phyloP scores from a whole-genome alignment of 1,140 invertebrate species.

The Heliothis virescens region DNA sequence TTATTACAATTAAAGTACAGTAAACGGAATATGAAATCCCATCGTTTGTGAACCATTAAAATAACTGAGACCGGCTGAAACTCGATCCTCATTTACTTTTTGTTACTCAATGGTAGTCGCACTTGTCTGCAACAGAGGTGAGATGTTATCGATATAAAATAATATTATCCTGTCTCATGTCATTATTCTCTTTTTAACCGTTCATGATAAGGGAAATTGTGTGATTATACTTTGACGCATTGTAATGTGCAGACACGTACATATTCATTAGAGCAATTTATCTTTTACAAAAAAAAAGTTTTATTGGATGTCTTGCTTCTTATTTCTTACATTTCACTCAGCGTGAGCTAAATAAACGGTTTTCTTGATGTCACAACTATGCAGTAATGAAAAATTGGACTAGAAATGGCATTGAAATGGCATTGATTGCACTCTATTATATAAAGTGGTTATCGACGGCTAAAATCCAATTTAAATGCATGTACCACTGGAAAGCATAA shows the following conservation, averaged over 20 bases:
- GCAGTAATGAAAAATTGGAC: conserved; percentile 8
- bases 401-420: conserved; percentile 24
- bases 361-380: background rate
- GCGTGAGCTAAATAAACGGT: too few species aligned
- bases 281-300: background rate
- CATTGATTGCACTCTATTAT: conserved; percentile 48
- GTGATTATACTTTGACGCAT: conserved; percentile 32
- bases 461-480: conserved; percentile 72
- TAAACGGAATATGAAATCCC: conserved; percentile 40
- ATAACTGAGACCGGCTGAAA: conserved; percentile 50
- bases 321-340: background rate
- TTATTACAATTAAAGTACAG: conserved; percentile 14
- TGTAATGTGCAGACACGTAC: conserved; percentile 2
- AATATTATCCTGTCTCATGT: conserved; percentile 48
- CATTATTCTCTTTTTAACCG: conserved; percentile 38
- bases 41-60: conserved; percentile 41
- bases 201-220: conserved; percentile 35
- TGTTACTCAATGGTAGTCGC: conserved; percentile 45
- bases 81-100: conserved; percentile 51
- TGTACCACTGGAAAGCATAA: conserved; percentile 60
- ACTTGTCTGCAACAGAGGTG: conserved; percentile 47
- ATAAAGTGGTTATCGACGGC: conserved; percentile 53
- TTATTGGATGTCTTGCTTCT: background rate
- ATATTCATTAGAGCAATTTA: conserved; percentile 24
- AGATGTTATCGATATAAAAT: conserved; percentile 58